Evolutionary conservation across 2,113 vertebrate genomes (phyloP).

Genomic region (Hippocampus comes): DNA sequence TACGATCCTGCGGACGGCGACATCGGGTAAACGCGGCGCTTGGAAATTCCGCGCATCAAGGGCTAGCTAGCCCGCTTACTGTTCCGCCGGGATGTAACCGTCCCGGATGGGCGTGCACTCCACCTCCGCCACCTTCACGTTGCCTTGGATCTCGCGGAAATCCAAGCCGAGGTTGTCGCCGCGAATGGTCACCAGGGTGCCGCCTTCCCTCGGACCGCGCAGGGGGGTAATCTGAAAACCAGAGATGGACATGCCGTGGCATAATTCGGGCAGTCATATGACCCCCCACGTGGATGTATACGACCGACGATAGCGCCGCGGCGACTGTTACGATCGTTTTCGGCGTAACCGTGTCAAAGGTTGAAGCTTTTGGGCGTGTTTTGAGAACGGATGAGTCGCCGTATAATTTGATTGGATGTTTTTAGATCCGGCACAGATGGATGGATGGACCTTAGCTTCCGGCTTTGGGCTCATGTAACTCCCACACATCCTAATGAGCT

Average conservation of each 20-base stretch:
- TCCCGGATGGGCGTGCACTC: constrained; percentile 88
- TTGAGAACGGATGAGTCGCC: constrained; percentile 17
- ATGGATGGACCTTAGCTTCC: neutral
- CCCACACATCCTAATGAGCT: neutral
- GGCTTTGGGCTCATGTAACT: neutral
- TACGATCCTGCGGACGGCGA: constrained; percentile 80
- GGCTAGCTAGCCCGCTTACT: constrained; percentile 77
- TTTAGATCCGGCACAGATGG: neutral
- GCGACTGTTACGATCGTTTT: no score
- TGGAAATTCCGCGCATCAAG: no score
- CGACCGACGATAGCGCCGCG: no score
- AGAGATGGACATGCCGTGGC: neutral
- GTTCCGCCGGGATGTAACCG: constrained; percentile 95
- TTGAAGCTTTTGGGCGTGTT: no score
- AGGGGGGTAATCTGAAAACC: constrained; percentile 83
- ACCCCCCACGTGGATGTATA: no score
- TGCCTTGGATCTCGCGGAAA: constrained; percentile 86
- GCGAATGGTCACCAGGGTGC: constrained; percentile 92
- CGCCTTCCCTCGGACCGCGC: constrained; percentile 90
- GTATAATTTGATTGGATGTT: constrained; percentile 33
- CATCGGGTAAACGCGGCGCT: no score
- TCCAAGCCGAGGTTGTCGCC: constrained; percentile 95
- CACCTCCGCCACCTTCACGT: constrained; percentile 92
- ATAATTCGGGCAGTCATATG: neutral
- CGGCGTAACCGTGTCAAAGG: no score